Percentiles rank a stretch among this genome's conserved stretches.
phyloP scores from a whole-genome alignment of 2,888 invertebrate genomes.

The Brachyptera risi region DNA sequence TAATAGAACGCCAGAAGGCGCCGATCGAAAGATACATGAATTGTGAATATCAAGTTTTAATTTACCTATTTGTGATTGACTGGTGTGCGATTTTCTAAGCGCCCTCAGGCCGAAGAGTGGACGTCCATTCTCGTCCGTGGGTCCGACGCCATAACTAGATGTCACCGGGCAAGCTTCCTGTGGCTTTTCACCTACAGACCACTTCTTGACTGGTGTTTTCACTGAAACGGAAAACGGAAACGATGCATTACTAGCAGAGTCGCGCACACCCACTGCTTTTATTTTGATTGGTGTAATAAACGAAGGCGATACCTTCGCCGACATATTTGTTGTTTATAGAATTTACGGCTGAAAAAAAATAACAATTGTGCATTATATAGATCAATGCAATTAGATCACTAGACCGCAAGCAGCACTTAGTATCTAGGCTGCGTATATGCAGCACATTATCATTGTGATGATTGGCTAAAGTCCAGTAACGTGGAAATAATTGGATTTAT shows the following conservation, averaged over 20 bases:
- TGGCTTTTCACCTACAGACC: conserved; percentile 28
- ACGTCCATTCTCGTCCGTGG: conserved; percentile 72
- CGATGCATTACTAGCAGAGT: not conserved
- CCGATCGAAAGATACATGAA: too few species aligned
- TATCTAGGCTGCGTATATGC: too few species aligned
- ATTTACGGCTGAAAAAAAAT: not conserved
- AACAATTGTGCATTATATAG: too few species aligned
- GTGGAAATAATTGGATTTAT: too few species aligned
- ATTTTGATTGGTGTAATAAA: too few species aligned
- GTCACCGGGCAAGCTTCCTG: conserved; percentile 53
- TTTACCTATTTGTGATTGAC: conserved; percentile 22
- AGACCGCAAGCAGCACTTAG: too few species aligned
- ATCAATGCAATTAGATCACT: too few species aligned
- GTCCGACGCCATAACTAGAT: conserved; percentile 79
- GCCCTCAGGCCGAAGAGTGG: conserved; percentile 78
- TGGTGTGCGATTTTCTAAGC: conserved; percentile 42
- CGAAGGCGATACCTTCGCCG: too few species aligned
- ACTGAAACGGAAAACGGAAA: conserved; percentile 21
- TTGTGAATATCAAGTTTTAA: too few species aligned
- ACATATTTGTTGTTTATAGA: not conserved
- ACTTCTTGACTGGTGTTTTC: conserved; percentile 30
- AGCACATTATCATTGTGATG: too few species aligned
- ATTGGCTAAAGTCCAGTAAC: too few species aligned
- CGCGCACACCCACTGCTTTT: not conserved
- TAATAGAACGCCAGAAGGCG: too few species aligned